phyloP scores from a whole-genome alignment of 2,797 vertebrate genomes.

The Alca torda region DNA sequence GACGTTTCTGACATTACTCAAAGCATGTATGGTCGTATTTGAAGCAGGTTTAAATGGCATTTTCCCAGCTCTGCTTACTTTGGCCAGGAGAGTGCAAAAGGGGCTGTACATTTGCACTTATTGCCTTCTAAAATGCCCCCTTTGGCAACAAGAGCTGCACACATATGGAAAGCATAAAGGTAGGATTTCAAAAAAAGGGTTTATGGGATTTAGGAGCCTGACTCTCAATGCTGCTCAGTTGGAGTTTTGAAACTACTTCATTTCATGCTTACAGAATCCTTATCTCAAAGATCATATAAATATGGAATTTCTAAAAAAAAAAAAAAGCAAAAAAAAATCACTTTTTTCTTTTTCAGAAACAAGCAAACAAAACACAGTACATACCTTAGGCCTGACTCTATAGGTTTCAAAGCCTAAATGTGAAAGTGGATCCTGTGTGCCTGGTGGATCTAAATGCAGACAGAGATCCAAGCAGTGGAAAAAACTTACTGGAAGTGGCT shows the following conservation, averaged over 20 bases:
- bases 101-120: background rate
- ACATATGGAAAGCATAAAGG: background rate
- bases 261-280: background rate
- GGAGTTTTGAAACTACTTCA: background rate
- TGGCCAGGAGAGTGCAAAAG: background rate
- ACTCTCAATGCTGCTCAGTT: background rate
- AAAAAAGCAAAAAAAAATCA: background rate
- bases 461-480: background rate
- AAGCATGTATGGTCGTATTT: background rate
- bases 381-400: background rate
- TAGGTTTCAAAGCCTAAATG: background rate
- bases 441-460: background rate
- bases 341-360: background rate
- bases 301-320: background rate
- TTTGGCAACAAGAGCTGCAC: background rate
- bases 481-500: background rate
- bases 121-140: background rate
- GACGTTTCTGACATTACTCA: rapidly evolving
- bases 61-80: background rate
- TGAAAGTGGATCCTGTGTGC: background rate
- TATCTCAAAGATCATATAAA: background rate
- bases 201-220: background rate
- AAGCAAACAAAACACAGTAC: background rate
- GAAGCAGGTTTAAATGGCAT: background rate
- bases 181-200: background rate